These are phyloP conservation scores for Orgyia antiqua DNA, from an alignment of 2,888 invertebrate species.

Conservation along the genomic window DNA sequence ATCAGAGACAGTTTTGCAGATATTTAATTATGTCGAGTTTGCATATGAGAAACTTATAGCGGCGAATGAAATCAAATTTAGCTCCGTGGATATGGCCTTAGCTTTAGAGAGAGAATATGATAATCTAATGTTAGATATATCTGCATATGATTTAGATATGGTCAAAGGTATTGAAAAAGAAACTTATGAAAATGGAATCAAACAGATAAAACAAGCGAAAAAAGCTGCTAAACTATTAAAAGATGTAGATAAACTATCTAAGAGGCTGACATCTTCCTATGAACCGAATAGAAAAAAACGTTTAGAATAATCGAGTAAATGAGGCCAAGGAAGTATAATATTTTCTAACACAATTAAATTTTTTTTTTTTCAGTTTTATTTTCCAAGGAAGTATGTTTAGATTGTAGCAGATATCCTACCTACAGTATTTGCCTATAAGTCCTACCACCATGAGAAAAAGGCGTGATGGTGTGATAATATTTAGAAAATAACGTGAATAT, in stretches of 20 bases:
- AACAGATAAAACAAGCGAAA: slow-evolving; percentile 51
- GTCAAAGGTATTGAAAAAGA: slow-evolving; percentile 60
- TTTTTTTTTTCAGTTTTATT: not conserved
- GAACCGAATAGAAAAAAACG: slow-evolving; percentile 43
- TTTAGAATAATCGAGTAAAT: slow-evolving; percentile 2
- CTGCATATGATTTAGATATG: slow-evolving; percentile 51
- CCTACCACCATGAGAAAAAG: too few species aligned
- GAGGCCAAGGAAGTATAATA: too few species aligned
- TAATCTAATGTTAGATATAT: slow-evolving; percentile 56
- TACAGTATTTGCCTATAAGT: too few species aligned
- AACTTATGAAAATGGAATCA: slow-evolving; percentile 49
- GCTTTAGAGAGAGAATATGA: slow-evolving; percentile 76
- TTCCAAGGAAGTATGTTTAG: too few species aligned
- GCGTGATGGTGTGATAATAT: too few species aligned
- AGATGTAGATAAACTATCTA: slow-evolving; percentile 60
- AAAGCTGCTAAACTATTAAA: slow-evolving; percentile 55
- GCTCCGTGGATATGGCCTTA: slow-evolving; percentile 78
- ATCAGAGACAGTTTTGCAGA: slow-evolving; percentile 77
- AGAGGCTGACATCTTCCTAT: slow-evolving; percentile 55
- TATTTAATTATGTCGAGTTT: slow-evolving; percentile 81
- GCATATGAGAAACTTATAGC: slow-evolving; percentile 80
- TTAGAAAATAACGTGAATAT: too few species aligned
- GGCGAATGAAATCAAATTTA: slow-evolving; percentile 79
- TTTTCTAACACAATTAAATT: too few species aligned
- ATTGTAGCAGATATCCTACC: too few species aligned